Percentiles rank a stretch among this genome's conserved stretches.
Conservation (phyloP, 2,113 vertebrate genomes). For the Henicopernis longicauda region DNA sequence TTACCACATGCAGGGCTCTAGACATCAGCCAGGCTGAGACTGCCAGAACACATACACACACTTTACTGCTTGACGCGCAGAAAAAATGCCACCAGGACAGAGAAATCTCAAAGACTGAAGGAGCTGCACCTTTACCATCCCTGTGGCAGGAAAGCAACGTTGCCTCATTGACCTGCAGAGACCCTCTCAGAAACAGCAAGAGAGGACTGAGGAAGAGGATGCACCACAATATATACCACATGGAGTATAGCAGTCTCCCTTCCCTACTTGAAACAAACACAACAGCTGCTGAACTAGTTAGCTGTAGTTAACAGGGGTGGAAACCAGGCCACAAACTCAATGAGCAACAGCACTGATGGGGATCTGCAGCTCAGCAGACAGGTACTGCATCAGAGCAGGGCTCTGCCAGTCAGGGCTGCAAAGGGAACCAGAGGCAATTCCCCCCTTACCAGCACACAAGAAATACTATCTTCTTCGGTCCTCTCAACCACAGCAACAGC, state of each 20-base stretch:
- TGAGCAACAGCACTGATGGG: background rate
- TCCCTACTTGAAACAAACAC: background rate
- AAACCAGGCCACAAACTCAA: background rate
- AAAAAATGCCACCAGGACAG: background rate
- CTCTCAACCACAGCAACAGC: background rate
- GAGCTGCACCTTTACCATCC: background rate
- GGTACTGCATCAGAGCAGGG: background rate
- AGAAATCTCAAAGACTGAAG: background rate
- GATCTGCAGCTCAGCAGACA: background rate
- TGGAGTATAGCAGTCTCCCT: background rate
- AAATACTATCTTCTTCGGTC: background rate
- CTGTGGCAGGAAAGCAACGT: background rate
- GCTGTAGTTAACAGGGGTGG: background rate
- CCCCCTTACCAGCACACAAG: background rate
- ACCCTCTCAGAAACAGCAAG: background rate
- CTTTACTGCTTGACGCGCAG: background rate
- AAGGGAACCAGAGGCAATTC: background rate
- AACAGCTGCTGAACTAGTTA: background rate
- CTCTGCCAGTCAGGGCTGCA: background rate
- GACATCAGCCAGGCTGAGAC: background rate
- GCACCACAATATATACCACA: background rate
- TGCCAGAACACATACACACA: background rate
- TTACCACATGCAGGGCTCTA: background rate
- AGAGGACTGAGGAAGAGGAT: background rate
- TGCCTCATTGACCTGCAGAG: background rate